Conservation (phyloP, 2,888 invertebrate species). For the Volucella bombylans region DNA sequence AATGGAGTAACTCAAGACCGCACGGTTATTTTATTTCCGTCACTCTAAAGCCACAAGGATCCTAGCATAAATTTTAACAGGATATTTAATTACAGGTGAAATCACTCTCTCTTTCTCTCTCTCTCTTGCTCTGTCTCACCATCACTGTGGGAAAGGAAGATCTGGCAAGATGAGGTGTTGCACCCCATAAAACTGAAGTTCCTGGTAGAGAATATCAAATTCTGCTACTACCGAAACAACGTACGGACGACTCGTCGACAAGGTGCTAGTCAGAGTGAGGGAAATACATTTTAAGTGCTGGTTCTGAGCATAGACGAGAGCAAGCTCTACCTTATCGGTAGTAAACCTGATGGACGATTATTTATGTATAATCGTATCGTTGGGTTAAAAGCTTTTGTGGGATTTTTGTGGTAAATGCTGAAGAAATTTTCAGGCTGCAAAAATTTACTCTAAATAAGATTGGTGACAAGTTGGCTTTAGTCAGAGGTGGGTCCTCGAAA, state of each 20-base stretch:
- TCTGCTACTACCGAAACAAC: constrained; percentile 10
- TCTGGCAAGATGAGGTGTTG: constrained; percentile 59
- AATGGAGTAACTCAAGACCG: constrained; percentile 54
- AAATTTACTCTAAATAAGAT: constrained; percentile 3
- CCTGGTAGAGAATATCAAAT: constrained; percentile 64
- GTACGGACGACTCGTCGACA: not conserved
- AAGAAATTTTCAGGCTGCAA: constrained; percentile 34
- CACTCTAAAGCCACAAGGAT: constrained; percentile 67
- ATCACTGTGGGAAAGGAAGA: too few relatives aligned
- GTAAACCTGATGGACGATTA: constrained; percentile 54
- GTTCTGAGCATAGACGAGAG: constrained; percentile 13
- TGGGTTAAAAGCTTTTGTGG: constrained; percentile 67
- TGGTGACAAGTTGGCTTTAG: constrained; percentile 57
- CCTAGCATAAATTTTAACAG: constrained; percentile 66
- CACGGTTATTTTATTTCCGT: constrained; percentile 69
- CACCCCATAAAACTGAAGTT: constrained; percentile 65
- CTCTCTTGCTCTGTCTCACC: too few relatives aligned
- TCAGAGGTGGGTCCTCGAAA: not conserved
- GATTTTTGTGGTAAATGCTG: constrained; percentile 62
- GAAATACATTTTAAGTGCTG: constrained; percentile 23
- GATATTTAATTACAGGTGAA: constrained; percentile 73
- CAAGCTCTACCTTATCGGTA: constrained; percentile 11
- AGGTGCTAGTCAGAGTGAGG: not conserved
- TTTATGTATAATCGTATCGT: constrained; percentile 18
- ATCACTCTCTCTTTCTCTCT: constrained; percentile 57